These are phyloP conservation scores for Neosalanx taihuensis DNA, from an alignment of 2,797 vertebrate genomes.

Conservation along the genomic window DNA sequence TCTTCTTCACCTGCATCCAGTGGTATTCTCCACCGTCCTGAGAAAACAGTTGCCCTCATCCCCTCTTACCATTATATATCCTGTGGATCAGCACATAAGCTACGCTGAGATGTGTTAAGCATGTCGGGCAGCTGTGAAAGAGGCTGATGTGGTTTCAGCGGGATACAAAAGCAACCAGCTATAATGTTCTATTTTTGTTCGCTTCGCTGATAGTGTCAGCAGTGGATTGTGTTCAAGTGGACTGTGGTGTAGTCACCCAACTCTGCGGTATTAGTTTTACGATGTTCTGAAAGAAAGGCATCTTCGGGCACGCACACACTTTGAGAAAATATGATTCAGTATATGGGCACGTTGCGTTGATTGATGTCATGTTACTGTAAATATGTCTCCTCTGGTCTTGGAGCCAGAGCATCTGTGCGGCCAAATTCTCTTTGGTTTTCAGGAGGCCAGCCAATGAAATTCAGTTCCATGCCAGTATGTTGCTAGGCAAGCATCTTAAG, in stretches of 20 bases:
- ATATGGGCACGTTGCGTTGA: constrained; percentile 33
- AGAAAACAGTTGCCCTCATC: constrained; percentile 1
- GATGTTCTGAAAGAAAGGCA: constrained; percentile 37
- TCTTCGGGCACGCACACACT: constrained; percentile 35
- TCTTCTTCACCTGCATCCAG: too few species aligned
- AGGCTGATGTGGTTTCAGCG: constrained; percentile 21
- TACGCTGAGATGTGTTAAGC: constrained; percentile 30
- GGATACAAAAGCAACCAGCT: not conserved
- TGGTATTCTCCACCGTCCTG: constrained; percentile 16
- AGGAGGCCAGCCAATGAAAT: constrained; percentile 49
- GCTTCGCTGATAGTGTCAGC: constrained; percentile 30
- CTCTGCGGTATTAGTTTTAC: constrained; percentile 21
- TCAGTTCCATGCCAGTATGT: constrained; percentile 46
- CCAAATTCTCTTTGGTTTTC: constrained; percentile 54
- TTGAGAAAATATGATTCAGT: constrained; percentile 52
- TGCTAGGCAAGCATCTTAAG: constrained; percentile 49
- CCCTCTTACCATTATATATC: constrained; percentile 9
- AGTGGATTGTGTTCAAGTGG: not conserved
- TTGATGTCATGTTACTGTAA: constrained; percentile 60
- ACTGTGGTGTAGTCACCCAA: constrained; percentile 28
- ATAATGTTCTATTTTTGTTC: constrained; percentile 20
- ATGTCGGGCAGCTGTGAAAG: constrained; percentile 17
- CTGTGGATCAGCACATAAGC: constrained; percentile 34
- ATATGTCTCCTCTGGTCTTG: constrained; percentile 48
- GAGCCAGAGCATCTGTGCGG: constrained; percentile 49